Base-by-base conservation (phyloP, 1,140 invertebrate species). In the Drosophila mayri region DNA sequence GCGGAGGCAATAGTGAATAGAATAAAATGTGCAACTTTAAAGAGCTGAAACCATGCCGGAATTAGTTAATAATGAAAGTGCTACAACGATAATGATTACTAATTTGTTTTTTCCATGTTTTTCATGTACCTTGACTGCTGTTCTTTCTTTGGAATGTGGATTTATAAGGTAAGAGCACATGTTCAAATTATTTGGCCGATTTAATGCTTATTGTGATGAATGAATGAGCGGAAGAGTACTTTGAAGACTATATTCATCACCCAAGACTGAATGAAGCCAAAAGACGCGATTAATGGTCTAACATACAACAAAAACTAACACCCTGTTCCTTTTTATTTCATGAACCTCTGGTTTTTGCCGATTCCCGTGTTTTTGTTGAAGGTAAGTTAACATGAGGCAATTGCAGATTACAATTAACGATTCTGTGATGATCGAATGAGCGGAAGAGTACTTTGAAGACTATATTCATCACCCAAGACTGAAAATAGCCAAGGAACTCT, bases 221-320 rank as follows among this genome's bases (percentile, higher is more conserved):
- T 61, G 79, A 77, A 43, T 81, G 59, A 71, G 68, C 90, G 43
- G 90, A 92, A 90, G 86, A 92, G 83, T 82, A 80, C 86, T 90
- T 55, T 92, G 86, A 92, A 86, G 90, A 92, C 90, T 85, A 92
- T 85, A 87, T 92, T 91, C 90, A 91, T 87, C 90, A 91, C 90
- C 90, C 90, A 90, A 90, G 76, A 70, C 86, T 91, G 81, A 87
- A 54, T 14, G 59, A 30, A 50, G 44, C 14, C 10, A 32, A 57
- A 18, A 11, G 20, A 44, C 16, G 28, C 18, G 1, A 16, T 30
- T 6, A n/a, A 7, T 49, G 20, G 0, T 55, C 9, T 5, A 5
- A 22, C 30, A 18, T 14, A 6, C 3, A 18, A 40, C 8, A 32
- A 12, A 49, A 47, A 30, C 35, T 76, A 76, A 76, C 37, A 22